phyloP scores from a whole-genome alignment of 2,797 vertebrate species.

The Cirrhinus mrigala region DNA sequence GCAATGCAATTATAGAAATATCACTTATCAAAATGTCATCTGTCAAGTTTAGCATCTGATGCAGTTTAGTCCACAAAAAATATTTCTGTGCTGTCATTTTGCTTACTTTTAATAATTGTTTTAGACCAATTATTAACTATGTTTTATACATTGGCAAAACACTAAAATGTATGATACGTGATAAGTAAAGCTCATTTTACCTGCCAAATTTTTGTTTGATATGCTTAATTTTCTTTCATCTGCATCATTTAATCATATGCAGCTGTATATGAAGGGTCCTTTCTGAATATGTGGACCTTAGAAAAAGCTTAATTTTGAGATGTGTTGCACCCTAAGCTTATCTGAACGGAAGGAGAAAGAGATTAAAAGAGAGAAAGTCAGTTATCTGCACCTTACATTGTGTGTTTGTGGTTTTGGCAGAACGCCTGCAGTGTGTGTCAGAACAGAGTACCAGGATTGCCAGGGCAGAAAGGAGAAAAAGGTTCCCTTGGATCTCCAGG shows the following conservation, averaged over 20 bases:
- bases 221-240: not conserved
- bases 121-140: not conserved
- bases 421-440: slow-evolving; percentile 88
- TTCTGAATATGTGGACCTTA: not conserved
- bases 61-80: not conserved
- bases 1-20: not conserved
- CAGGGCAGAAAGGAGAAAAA: slow-evolving; percentile 84
- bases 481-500: slow-evolving; percentile 75
- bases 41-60: not conserved
- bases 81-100: not conserved
- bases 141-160: not conserved
- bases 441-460: slow-evolving; percentile 78
- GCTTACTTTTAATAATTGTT: not conserved
- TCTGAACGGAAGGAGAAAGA: not conserved
- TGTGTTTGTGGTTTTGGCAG: slow-evolving; percentile 67
- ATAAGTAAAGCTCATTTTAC: not conserved
- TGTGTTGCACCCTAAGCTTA: not conserved
- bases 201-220: too few species aligned
- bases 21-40: not conserved
- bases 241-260: not conserved
- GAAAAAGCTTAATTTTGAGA: not conserved
- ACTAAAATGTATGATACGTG: not conserved
- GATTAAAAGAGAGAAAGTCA: not conserved
- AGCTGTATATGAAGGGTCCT: not conserved
- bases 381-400: not conserved